Conservation (phyloP, 2,888 invertebrate genomes). For the Diogma glabrata region DNA sequence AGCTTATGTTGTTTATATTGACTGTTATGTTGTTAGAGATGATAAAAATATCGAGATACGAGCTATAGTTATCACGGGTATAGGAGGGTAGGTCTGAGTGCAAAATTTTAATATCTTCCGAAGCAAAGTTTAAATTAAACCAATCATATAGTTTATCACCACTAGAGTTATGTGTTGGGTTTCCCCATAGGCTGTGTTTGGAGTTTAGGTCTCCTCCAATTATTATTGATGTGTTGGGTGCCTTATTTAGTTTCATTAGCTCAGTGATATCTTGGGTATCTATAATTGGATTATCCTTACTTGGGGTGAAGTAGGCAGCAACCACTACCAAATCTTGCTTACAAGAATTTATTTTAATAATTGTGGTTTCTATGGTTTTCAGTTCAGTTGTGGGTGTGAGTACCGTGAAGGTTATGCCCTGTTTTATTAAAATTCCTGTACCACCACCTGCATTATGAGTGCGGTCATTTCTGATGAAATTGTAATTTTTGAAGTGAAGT, state of each 20-base stretch:
- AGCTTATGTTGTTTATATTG: background rate
- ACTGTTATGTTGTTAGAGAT: background rate
- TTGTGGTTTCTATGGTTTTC: background rate
- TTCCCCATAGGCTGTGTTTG: background rate
- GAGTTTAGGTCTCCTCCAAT: background rate
- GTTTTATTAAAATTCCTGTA: background rate
- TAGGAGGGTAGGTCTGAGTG: background rate
- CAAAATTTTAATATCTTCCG: background rate
- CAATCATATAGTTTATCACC: background rate
- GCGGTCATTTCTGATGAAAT: background rate
- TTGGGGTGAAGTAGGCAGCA: background rate
- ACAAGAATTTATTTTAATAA: background rate
- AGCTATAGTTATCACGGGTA: background rate
- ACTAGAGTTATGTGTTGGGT: background rate
- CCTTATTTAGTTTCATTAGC: background rate
- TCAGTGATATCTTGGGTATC: background rate
- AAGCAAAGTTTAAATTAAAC: background rate
- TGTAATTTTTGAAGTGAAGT: background rate
- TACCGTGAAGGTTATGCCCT: background rate
- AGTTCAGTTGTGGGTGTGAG: background rate
- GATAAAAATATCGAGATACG: background rate
- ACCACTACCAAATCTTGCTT: background rate
- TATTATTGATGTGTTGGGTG: background rate
- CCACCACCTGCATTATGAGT: background rate
- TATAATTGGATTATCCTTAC: background rate